Base-by-base conservation (phyloP, 2,113 vertebrate genomes). In the Azemiops feae region DNA sequence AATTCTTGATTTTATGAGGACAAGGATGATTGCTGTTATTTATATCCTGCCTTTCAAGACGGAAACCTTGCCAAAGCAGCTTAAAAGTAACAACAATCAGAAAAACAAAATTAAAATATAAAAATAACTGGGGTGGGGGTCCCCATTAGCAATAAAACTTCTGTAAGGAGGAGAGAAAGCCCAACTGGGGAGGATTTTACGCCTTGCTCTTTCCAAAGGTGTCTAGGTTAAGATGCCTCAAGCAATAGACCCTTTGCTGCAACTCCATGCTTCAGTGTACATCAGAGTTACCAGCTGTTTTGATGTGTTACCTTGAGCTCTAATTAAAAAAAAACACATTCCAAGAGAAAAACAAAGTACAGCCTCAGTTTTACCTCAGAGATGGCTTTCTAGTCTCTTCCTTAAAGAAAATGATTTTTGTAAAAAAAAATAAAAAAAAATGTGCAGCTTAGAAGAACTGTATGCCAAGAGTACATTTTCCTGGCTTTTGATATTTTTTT, bases 161-260 rank as follows among this genome's bases (percentile, higher is more conserved):
- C 34, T 43, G 34, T 43, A 18, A 22, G 74, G 74, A 81, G 34
- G 20, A 81, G 34, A 43, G 34, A 43, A 43, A 81, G 18, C 34
- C 16, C 34, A 74, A 8, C n/a, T 39, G 16, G n/a, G n/a, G 6
- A 22, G 18, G 18, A 43, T 81, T 22, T 81, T 81, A 81, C 22
- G 16, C 18, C 34, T 81, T 9, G 18, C 34, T 81, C 34, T 18
- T 22, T 39, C 69, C 74, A 23, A 81, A 39, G 6, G 18, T 43
- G 34, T 81, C 34, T 43, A 43, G 74, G 14, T 81, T 81, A 55
- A 85, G 23, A 30, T 95, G 55, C 93, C 93, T 45, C 92, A 88
- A 96, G 60, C 94, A 95, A 14, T 94, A 96, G 54, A 95, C 86
- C 90, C 94, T 93, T 91, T 96, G 92, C 58, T 89, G 86, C 58